These are phyloP conservation scores for Dolichoris vasculosae DNA, from an alignment of 1,140 invertebrate genomes.

Conservation along the genomic window DNA sequence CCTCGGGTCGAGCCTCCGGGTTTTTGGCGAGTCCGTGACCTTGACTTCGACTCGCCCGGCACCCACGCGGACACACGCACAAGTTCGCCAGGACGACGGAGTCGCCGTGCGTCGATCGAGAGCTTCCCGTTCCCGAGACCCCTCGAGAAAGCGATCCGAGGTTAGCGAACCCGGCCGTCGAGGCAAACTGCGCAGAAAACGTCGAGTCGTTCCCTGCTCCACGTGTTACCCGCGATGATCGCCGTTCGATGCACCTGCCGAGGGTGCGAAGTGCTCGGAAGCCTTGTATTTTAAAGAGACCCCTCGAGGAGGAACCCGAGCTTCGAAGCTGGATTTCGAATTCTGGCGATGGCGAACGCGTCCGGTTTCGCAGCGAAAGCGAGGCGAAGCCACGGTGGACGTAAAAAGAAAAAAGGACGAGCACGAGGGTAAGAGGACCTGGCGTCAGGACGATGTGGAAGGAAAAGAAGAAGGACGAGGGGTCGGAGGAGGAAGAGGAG, in stretches of 20 bases:
- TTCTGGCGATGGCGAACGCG: background rate
- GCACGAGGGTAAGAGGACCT: too few relatives aligned
- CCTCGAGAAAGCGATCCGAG: constrained; percentile 38
- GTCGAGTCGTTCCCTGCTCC: too few relatives aligned
- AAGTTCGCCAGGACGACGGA: constrained; percentile 38
- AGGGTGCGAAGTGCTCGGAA: background rate
- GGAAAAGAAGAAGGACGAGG: background rate
- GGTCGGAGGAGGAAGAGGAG: background rate
- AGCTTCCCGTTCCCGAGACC: background rate
- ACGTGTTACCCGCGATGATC: background rate
- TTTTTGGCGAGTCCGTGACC: constrained; percentile 59
- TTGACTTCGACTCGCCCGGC: constrained; percentile 39
- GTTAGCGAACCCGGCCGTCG: constrained; percentile 41
- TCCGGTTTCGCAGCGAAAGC: too few relatives aligned
- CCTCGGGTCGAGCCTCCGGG: constrained; percentile 20
- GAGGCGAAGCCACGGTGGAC: too few relatives aligned
- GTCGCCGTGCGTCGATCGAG: background rate
- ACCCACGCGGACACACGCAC: background rate
- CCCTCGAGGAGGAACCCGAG: too few relatives aligned
- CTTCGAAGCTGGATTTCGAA: background rate
- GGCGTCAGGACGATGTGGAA: too few relatives aligned
- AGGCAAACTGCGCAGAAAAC: constrained; percentile 7
- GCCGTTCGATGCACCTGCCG: background rate
- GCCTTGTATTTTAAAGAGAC: too few relatives aligned
- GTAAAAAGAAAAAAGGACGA: too few relatives aligned